Conservation (phyloP, 2,797 vertebrate species). For the Gadopsis marmoratus region DNA sequence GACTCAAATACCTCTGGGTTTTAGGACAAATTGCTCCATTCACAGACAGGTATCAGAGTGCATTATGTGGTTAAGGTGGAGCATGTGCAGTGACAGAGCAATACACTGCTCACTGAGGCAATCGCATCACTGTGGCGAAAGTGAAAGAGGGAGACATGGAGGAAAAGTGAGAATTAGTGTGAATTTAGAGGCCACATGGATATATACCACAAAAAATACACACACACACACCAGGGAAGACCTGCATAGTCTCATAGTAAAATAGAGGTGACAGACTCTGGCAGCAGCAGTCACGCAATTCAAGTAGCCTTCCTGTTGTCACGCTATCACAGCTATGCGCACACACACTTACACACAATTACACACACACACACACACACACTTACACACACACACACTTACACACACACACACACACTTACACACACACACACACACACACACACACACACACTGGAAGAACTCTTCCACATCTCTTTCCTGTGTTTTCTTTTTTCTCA, state of each 20-base stretch:
- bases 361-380: slow-evolving; percentile 28
- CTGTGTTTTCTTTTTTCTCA: slow-evolving; percentile 44
- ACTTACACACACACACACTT: slow-evolving; percentile 27
- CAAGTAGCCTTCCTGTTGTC: slow-evolving; percentile 76
- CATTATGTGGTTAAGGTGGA: not conserved
- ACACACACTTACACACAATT: slow-evolving; percentile 17
- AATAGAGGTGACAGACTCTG: slow-evolving; percentile 83
- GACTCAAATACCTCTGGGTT: slow-evolving; percentile 12
- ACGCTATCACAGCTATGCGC: slow-evolving; percentile 79
- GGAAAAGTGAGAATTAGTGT: slow-evolving; percentile 43
- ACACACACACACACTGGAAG: slow-evolving; percentile 29
- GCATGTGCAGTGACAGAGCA: slow-evolving; percentile 13
- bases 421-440: slow-evolving; percentile 21
- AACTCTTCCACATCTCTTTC: slow-evolving; percentile 42
- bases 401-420: slow-evolving; percentile 15
- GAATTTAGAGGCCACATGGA: slow-evolving; percentile 55
- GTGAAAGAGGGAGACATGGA: slow-evolving; percentile 28
- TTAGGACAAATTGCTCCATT: not conserved
- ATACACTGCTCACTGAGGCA: slow-evolving; percentile 21
- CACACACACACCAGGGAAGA: slow-evolving; percentile 64
- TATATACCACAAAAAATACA: slow-evolving; percentile 34
- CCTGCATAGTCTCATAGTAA: slow-evolving; percentile 83
- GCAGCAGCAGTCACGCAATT: slow-evolving; percentile 80
- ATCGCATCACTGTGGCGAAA: slow-evolving; percentile 63
- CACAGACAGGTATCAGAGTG: slow-evolving; percentile 15